A percentile compares a stretch with the other conserved stretches of the same genome.
Evolutionary conservation across 2,113 vertebrate species (phyloP).

Genomic region (Casuarius casuarius): DNA sequence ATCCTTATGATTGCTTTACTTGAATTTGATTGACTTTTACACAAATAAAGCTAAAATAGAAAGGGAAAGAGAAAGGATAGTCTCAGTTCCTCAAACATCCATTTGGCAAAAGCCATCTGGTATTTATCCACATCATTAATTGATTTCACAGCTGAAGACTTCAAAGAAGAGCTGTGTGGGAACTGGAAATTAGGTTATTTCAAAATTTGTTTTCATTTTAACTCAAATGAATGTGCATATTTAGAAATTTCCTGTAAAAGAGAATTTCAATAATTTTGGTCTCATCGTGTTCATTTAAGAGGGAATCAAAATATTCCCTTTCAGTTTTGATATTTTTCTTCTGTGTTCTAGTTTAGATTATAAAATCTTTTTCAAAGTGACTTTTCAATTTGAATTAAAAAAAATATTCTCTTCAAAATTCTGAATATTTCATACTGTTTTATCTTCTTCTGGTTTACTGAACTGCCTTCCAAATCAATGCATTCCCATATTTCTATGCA

Average conservation of each 20-base stretch:
- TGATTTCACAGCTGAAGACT: constrained; percentile 37
- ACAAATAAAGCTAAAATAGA: background rate
- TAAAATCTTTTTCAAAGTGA: background rate
- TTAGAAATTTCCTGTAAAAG: background rate
- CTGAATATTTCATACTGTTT: background rate
- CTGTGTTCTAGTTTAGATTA: background rate
- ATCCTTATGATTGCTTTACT: background rate
- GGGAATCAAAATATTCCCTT: background rate
- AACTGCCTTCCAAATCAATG: background rate
- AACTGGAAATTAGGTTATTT: constrained; percentile 21
- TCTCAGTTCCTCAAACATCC: background rate
- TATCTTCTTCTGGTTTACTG: background rate
- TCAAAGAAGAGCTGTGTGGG: constrained; percentile 14
- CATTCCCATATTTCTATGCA: background rate
- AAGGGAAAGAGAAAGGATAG: background rate
- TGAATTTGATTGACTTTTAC: background rate
- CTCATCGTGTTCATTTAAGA: background rate
- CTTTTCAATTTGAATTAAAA: background rate
- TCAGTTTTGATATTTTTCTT: background rate
- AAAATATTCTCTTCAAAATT: background rate
- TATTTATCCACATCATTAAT: constrained; percentile 34
- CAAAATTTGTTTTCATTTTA: constrained; percentile 38
- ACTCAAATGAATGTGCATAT: background rate
- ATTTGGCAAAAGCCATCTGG: constrained; percentile 20
- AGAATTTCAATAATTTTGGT: background rate